Evolutionary conservation across 2,113 vertebrate genomes (phyloP), one percentile per base, ranked within the genome.

Genomic region (Nasalis larvatus): DNA sequence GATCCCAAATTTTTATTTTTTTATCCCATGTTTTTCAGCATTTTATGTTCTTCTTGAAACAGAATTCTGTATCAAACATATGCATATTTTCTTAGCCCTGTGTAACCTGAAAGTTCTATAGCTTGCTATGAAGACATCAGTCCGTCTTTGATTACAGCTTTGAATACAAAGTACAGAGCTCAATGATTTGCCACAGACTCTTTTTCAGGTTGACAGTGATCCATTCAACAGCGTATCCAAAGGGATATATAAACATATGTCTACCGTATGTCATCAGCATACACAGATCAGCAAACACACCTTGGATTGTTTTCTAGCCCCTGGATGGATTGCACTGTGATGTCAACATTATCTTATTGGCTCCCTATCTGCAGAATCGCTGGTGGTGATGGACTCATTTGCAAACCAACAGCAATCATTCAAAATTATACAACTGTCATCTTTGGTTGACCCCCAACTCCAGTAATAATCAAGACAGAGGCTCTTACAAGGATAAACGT

Each of bases 11-110:
- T 92, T 97, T n/a, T 42, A 68, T 52, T 21, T 30, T 96, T 87
- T 30, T 71, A 20, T 30, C 37, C 84, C 21, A 2, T 16, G 37
- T 52, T 87, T 92, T 74, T 73, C 13, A 95, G 56, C 27, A 76
- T 69, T 77, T 42, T 82, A 47, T 17, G 7, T 83, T 96, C n/a
- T 32, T 86, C 45, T 63, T 56, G 40, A 89, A 90, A 86, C 14
- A 25, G 81, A 69, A 84, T 60, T 77, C 54, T 89, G 7, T 40
- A 74, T 85, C 40, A 89, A 56, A 63, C 1, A 25, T 17, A 58
- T 49, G 7, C 4, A 58, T 66, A 45, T 60, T 49, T 78, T 73
- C 27, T 37, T 88, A 92, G 32, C 25, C 14, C 42, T 77, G 3
- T 45, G 25, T 40, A 82, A 37, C 63, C 73, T 89, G 18, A 18